Evolutionary conservation across 37 sponge, comb jelly and placozoan species (phyloP).

Genomic region (Beroe forskalii): DNA sequence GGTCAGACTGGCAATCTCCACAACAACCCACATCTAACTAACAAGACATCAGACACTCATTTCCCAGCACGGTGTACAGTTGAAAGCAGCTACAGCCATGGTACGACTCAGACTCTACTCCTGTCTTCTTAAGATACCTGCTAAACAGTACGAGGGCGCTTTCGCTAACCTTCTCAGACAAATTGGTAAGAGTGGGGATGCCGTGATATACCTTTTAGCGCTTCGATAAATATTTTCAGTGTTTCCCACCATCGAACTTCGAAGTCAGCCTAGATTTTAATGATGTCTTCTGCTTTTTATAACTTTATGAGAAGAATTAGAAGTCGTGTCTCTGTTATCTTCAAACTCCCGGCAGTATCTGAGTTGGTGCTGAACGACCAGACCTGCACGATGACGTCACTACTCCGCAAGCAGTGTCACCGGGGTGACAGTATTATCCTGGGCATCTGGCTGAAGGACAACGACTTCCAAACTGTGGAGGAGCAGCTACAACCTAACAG

Average conservation of each 20-base stretch:
- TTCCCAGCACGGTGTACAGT: slow-evolving; percentile 72
- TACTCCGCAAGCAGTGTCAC: slow-evolving; percentile 88
- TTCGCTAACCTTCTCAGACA: slow-evolving; percentile 60
- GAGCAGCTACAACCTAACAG: slow-evolving; percentile 69
- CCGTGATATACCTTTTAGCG: no score
- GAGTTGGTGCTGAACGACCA: slow-evolving; percentile 85
- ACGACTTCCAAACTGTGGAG: slow-evolving; percentile 84
- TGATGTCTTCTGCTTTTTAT: no score
- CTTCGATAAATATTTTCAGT: no score
- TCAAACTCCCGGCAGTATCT: no score
- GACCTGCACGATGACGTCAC: slow-evolving; percentile 81
- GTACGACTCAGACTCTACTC: slow-evolving; percentile 81
- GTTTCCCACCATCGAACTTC: no score
- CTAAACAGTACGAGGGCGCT: slow-evolving; percentile 53
- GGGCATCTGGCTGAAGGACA: slow-evolving; percentile 86
- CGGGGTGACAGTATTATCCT: slow-evolving; percentile 84
- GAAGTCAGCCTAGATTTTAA: no score
- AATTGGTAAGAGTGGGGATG: slow-evolving; percentile 44
- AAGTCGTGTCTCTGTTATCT: no score
- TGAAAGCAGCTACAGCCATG: slow-evolving; percentile 82
- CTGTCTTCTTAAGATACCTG: slow-evolving; percentile 65
- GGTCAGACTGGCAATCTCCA: no score
- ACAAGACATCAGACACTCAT: no score
- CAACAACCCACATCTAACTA: no score
- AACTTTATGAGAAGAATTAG: no score